Base-by-base conservation (phyloP, 2,797 vertebrate genomes). In the Clarias platycephalus region DNA sequence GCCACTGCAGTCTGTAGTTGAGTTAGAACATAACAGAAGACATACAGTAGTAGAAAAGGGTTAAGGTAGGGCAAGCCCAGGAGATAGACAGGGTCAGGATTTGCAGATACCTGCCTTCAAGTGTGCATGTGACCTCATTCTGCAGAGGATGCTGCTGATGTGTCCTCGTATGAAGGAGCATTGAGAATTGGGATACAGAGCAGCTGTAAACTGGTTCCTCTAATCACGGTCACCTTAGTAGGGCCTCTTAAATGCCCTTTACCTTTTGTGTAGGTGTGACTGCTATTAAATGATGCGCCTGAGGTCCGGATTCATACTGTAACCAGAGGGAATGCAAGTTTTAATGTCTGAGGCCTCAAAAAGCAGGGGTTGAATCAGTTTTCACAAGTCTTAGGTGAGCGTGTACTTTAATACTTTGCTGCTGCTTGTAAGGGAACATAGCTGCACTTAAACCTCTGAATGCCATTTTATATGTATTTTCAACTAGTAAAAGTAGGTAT, bases 261-360 rank as follows among this genome's bases (percentile, higher is more conserved):
- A 24, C 28, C n/a, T 55, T 74, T 64, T 31, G 31, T 74, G 86
- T 85, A 84, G 86, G 81, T 71, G 83, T 85, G 72, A n/a, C 31
- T n/a, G 34, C 34, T 64, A 28, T 74, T 75, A 74, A 72, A 74
- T 75, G 70, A 72, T 0, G 24, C 34, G 88, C 91, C 91, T 91
- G 88, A 93, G 90, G 93, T 91, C 92, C 92, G 91, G 91, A 91
- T 93, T 91, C 92, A 92, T 90, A 88, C 91, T 90, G 89, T 92
- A 94, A 94, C 91, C 86, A 77, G 92, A 93, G 91, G 91, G 92
- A 88, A 37, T 3, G 77, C 57, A 24, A 67, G 85, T 87, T 92
- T 88, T 92, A 92, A 95, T 94, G 88, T 86, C 94, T 93, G 91
- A 92, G 89, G 88, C 89, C 90, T 93, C 91, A 93, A 91, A 93